phyloP scores from a whole-genome alignment of 2,113 vertebrate species.

The Prolemur simus region DNA sequence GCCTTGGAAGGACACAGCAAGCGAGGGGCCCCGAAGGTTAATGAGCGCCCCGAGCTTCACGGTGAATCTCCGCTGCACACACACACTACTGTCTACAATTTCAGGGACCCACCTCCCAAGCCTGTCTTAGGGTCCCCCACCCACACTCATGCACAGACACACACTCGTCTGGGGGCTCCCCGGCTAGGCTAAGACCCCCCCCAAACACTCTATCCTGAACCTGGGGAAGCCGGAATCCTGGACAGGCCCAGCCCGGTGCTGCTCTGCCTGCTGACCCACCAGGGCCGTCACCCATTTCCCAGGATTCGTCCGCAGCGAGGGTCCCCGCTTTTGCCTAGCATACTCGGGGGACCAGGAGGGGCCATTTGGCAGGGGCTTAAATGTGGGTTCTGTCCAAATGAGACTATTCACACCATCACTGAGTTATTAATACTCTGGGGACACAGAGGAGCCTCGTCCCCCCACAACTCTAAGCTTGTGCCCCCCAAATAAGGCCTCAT shows the following conservation, averaged over 20 bases:
- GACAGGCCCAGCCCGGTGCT: not conserved
- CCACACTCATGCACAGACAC: not conserved
- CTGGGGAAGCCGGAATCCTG: not conserved
- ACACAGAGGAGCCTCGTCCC: too few relatives aligned
- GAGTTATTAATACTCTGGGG: not conserved
- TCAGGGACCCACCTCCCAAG: not conserved
- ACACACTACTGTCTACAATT: not conserved
- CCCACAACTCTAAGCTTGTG: too few relatives aligned
- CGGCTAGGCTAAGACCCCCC: fast-evolving
- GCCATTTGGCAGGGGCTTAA: not conserved
- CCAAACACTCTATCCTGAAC: not conserved
- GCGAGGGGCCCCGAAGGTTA: not conserved
- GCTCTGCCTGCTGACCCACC: not conserved
- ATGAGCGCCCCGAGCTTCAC: fast-evolving
- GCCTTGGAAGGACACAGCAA: not conserved
- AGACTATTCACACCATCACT: fast-evolving
- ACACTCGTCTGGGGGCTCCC: not conserved
- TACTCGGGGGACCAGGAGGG: too few relatives aligned
- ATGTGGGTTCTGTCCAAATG: not conserved
- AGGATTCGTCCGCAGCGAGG: not conserved
- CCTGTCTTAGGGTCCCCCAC: not conserved
- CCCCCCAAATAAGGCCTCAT: not conserved
- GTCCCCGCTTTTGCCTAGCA: not conserved
- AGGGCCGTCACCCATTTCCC: fast-evolving
- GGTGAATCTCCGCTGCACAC: not conserved